phyloP scores from a whole-genome alignment of 2,797 vertebrate genomes.

The Rhinophrynus dorsalis region DNA sequence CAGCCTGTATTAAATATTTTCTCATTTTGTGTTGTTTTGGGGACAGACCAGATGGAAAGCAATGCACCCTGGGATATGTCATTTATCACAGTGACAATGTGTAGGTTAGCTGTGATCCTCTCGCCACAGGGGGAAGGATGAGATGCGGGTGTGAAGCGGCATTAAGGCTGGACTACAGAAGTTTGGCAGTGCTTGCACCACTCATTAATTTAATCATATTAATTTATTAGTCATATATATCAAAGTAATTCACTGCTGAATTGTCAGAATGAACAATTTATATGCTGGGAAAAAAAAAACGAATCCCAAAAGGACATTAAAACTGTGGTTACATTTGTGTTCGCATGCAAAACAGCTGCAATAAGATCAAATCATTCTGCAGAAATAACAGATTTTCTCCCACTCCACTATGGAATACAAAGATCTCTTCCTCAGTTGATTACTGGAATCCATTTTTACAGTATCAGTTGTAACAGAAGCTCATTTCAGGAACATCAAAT shows the following conservation, averaged over 20 bases:
- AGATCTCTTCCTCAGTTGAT: not conserved
- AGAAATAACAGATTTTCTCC: not conserved
- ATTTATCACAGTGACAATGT: constrained; percentile 78
- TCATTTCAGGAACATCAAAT: not conserved
- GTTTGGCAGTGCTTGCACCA: constrained; percentile 64
- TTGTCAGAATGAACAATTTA: constrained; percentile 63
- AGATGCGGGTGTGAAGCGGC: constrained; percentile 58
- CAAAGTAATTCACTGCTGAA: constrained; percentile 66
- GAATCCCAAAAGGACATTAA: constrained; percentile 51
- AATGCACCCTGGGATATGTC: constrained; percentile 74
- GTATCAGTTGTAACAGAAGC: not conserved
- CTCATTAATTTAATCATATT: constrained; percentile 74
- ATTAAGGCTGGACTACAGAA: constrained; percentile 55
- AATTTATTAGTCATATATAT: constrained; percentile 70
- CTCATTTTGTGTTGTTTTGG: constrained; percentile 57
- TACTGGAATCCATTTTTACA: not conserved
- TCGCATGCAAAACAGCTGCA: constrained; percentile 5
- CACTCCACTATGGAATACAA: too few relatives aligned
- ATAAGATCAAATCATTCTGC: not conserved
- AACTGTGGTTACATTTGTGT: constrained; percentile 26
- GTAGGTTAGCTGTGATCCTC: constrained; percentile 70
- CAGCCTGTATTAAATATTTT: constrained; percentile 61
- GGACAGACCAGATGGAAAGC: constrained; percentile 75
- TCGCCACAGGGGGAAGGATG: constrained; percentile 64
- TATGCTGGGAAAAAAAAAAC: constrained; percentile 48